These are phyloP conservation scores for Spongia lamella DNA, from an alignment of 37 sponge, comb jelly and placozoan species.

Conservation along the genomic window DNA sequence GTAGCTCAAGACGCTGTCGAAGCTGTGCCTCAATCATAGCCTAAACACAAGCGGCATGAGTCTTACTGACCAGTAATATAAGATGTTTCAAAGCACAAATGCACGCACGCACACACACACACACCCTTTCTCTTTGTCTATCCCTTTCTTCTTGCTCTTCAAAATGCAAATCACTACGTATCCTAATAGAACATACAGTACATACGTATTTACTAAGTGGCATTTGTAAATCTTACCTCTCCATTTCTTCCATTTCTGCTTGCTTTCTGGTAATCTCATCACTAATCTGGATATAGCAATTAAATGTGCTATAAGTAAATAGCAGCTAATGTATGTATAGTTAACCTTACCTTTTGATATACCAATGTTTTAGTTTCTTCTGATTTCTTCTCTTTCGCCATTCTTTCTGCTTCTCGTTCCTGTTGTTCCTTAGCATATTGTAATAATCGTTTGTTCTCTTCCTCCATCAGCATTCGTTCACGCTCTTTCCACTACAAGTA, in stretches of 20 bases:
- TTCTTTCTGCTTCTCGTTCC: conserved; percentile 76
- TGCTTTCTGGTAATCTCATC: conserved; percentile 43
- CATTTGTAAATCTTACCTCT: conserved; percentile 40
- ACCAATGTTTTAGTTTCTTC: conserved; percentile 79
- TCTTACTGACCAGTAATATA: not conserved
- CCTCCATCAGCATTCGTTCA: conserved; percentile 87
- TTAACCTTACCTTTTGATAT: conserved; percentile 41
- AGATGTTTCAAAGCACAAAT: not conserved
- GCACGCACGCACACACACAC: not conserved
- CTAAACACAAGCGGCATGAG: conserved; percentile 3
- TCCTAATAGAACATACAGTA: conserved; percentile 51
- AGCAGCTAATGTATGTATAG: conserved; percentile 11
- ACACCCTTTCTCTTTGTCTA: conserved; percentile 81
- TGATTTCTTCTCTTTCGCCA: conserved; percentile 49
- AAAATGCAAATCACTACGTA: conserved; percentile 84
- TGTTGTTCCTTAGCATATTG: conserved; percentile 88
- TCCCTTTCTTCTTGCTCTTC: conserved; percentile 94
- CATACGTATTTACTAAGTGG: not conserved
- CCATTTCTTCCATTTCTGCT: conserved; percentile 79
- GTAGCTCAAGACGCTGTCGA: conserved; percentile 85
- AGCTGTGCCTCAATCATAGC: conserved; percentile 63
- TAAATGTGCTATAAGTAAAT: not conserved
- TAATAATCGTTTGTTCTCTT: conserved; percentile 89
- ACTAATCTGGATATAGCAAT: conserved; percentile 20
- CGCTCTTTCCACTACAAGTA: conserved; percentile 78